Conservation (phyloP, 2,113 vertebrate genomes). For the Petrocephalus microphthalmus region DNA sequence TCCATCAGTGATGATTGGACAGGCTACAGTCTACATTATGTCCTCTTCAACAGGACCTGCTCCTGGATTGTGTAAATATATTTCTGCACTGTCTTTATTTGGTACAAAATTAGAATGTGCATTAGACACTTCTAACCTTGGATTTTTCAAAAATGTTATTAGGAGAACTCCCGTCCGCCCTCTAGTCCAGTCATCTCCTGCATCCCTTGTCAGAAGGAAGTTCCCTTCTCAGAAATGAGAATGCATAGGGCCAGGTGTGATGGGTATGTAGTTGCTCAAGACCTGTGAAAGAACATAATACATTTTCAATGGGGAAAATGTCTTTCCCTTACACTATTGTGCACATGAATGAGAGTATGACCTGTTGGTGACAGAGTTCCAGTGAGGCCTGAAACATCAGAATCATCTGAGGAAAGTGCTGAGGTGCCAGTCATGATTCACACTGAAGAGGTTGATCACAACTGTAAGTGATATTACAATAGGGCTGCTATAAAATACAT, state of each 20-base stretch:
- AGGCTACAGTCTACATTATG: neutral
- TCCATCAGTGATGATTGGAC: neutral
- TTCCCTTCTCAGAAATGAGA: no score
- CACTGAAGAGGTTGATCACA: neutral
- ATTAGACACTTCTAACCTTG: neutral
- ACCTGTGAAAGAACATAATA: neutral
- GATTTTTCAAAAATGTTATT: neutral
- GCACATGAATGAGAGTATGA: neutral
- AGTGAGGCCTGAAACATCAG: neutral
- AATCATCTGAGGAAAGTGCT: neutral
- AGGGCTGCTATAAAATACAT: neutral
- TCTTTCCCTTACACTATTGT: neutral
- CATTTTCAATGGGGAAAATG: neutral
- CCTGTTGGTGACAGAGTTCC: neutral
- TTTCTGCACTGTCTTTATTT: neutral
- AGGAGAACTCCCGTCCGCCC: neutral
- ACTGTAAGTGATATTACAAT: neutral
- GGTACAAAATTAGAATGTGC: neutral
- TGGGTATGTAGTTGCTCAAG: no score
- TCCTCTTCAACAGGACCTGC: neutral
- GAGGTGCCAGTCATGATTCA: neutral
- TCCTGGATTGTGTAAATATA: neutral
- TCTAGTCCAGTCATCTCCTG: neutral
- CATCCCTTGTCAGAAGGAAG: no score
- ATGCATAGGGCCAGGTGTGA: no score